Percentiles rank a stretch among this genome's conserved stretches.
Conservation (phyloP, 2,888 invertebrate genomes). For the Diarsia dahlii region DNA sequence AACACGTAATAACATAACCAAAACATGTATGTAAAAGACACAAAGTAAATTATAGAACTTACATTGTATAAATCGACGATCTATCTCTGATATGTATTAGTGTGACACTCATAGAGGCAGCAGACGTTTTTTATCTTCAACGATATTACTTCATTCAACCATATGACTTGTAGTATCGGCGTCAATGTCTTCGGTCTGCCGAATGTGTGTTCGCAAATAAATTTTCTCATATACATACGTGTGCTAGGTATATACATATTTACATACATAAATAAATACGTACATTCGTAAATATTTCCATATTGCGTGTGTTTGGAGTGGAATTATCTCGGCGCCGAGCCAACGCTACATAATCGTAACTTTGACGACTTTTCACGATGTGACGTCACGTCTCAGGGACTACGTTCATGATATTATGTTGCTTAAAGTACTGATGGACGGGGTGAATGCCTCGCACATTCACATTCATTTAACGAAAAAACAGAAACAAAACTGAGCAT, state of each 20-base stretch:
- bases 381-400: conserved; percentile 8
- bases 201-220: conserved; percentile 20
- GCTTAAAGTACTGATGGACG: background rate
- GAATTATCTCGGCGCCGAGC: conserved; percentile 41
- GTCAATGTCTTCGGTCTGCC: background rate
- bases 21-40: background rate
- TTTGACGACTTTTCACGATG: background rate
- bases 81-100: background rate
- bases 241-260: background rate
- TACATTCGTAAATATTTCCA: conserved; percentile 25
- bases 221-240: conserved; percentile 1
- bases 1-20: background rate
- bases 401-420: background rate
- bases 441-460: too few species aligned
- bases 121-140: background rate
- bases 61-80: background rate
- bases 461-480: background rate
- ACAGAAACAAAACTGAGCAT: background rate
- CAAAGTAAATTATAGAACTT: background rate
- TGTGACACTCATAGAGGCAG: background rate
- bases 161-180: background rate
- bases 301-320: conserved; percentile 32
- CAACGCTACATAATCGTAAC: conserved; percentile 12
- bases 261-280: background rate
- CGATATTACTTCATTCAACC: background rate